Evolutionary conservation across 2,888 invertebrate species (phyloP), one percentile per base, ranked within the genome.

Genomic region (Barypeithes pellucidus): DNA sequence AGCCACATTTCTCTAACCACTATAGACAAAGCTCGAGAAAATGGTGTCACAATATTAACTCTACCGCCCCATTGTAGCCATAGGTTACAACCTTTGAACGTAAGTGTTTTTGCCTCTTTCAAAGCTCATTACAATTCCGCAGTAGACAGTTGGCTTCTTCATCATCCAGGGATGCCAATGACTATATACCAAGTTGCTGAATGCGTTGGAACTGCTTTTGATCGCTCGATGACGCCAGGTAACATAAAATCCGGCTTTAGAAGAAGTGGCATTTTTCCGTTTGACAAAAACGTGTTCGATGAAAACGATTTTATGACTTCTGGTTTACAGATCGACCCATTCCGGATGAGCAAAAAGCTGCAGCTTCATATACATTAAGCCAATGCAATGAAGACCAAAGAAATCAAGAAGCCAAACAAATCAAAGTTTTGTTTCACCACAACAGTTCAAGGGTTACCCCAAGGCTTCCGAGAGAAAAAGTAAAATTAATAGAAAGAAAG

Each of bases 181-280:
- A 81, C 82, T 0, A 85, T 86, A 41, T 85, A 87, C 77, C 80
- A 86, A 68, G 81, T 86, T 14, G 82, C 85, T 66, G 80, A 75
- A 72, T 82, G 83, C 72, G 80, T 84, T 12, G 81, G 77, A 33
- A 76, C 77, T 66, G 84, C 85, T 8, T 80, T 81, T 72, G 78
- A 80, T 69, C 77, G 80, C 74, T 78, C 82, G 16, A 79, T 84
- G 78, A 84, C 82, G 50, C 81, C 83, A 45, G 76, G 57, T 9
- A 86, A 84, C 73, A 85, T 85, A 39, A 77, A 73, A 61, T 67
- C 75, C 33, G 82, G 82, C 14, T 85, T 85, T 76, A 75, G 77
- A 76, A 77, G 78, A 50, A 80, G 82, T 36, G 84, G 84, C 54
- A 84, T 83, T 59, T 82, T 50, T 54, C 71, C 65, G 36, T 73